Evolutionary conservation across 1,140 invertebrate genomes (phyloP).

Genomic region (Ptiloglossa arizonensis): DNA sequence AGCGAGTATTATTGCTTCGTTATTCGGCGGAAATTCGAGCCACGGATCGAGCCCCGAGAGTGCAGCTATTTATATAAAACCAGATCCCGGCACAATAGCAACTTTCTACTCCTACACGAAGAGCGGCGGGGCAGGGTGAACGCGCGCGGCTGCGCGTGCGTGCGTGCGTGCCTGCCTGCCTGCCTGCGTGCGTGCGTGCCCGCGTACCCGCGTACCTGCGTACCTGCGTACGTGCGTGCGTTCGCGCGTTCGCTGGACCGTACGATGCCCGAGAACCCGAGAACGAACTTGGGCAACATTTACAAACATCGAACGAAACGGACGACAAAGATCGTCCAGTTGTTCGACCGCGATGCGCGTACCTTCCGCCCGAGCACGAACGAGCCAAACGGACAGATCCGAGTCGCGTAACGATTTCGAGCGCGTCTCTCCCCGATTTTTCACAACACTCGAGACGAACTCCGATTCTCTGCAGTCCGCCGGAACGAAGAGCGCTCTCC

Average conservation of each 20-base stretch:
- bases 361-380: neutral
- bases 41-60: conserved; percentile 42
- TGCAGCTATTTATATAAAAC: conserved; percentile 76
- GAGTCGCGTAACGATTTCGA: too few relatives aligned
- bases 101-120: conserved; percentile 76
- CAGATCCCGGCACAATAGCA: conserved; percentile 74
- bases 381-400: too few relatives aligned
- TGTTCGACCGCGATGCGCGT: too few relatives aligned
- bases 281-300: neutral
- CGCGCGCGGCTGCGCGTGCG: too few relatives aligned
- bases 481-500: too few relatives aligned
- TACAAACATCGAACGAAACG: neutral
- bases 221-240: conserved; percentile 1
- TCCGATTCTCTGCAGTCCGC: too few relatives aligned
- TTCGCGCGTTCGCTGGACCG: conserved; percentile 25
- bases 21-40: conserved; percentile 56
- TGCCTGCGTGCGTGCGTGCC: too few relatives aligned
- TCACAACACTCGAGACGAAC: too few relatives aligned
- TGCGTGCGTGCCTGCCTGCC: too few relatives aligned
- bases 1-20: conserved; percentile 32
- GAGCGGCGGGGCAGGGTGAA: conserved; percentile 56
- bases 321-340: neutral
- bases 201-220: too few relatives aligned
- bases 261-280: conserved; percentile 21
- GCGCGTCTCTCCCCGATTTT: too few relatives aligned